Conservation (phyloP, 1,140 invertebrate species). For the Streblospio benedicti region DNA sequence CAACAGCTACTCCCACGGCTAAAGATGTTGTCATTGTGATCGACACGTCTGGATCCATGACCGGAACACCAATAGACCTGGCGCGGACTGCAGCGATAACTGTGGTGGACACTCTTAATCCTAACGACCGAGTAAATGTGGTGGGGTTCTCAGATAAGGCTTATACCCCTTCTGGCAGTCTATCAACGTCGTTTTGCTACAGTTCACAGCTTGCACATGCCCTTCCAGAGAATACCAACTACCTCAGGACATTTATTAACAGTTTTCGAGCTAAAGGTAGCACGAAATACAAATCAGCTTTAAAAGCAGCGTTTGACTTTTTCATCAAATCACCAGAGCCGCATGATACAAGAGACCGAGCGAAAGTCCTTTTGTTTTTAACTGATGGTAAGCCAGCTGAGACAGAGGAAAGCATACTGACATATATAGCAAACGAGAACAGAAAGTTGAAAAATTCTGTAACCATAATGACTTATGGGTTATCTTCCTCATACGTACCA, state of each 20-base stretch:
- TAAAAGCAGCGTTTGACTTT: not conserved
- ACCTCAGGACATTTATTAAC: not conserved
- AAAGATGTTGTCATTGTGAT: constrained; percentile 4
- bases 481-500: too few species aligned
- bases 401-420: not conserved
- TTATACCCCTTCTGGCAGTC: not conserved
- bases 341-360: too few species aligned
- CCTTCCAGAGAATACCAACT: not conserved
- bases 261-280: not conserved
- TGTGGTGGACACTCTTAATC: not conserved
- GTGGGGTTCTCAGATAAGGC: not conserved
- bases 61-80: not conserved
- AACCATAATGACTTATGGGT: not conserved
- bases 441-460: not conserved
- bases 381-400: not conserved
- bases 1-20: not conserved
- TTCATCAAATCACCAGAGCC: not conserved
- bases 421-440: not conserved
- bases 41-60: constrained; percentile 8
- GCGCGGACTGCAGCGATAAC: not conserved
- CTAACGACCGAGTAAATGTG: constrained; percentile 6
- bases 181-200: not conserved
- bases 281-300: not conserved
- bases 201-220: not conserved
- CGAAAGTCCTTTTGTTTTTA: not conserved